These are phyloP conservation scores for Pogona vitticeps DNA, from an alignment of 2,113 vertebrate genomes.

Conservation along the genomic window DNA sequence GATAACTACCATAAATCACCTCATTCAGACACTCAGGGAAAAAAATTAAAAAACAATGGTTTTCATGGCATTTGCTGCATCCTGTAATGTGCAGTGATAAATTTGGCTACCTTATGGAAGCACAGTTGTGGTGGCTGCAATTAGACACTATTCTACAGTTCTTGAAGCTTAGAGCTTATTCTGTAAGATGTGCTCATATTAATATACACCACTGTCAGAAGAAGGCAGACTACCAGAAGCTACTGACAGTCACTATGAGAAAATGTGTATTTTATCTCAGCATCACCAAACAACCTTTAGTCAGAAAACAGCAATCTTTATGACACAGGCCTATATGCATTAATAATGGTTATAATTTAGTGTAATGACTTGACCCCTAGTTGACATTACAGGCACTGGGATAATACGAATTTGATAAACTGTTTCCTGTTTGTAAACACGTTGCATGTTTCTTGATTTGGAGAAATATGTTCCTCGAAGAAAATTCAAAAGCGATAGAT, in stretches of 20 bases:
- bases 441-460: slow-evolving; percentile 60
- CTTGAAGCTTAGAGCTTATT: slow-evolving; percentile 60
- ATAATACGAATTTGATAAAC: slow-evolving; percentile 75
- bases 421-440: slow-evolving; percentile 75
- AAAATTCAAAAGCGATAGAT: not conserved
- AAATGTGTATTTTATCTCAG: slow-evolving; percentile 55
- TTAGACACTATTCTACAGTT: slow-evolving; percentile 73
- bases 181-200: slow-evolving; percentile 57
- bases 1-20: slow-evolving; percentile 98
- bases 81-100: slow-evolving; percentile 86
- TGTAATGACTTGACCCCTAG: slow-evolving; percentile 75
- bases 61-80: slow-evolving; percentile 83
- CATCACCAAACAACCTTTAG: slow-evolving; percentile 68
- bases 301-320: slow-evolving; percentile 66
- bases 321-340: slow-evolving; percentile 63
- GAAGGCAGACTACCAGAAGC: slow-evolving; percentile 59
- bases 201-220: slow-evolving; percentile 52
- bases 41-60: slow-evolving; percentile 85
- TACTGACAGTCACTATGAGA: slow-evolving; percentile 63
- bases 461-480: slow-evolving; percentile 57
- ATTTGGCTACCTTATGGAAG: slow-evolving; percentile 73
- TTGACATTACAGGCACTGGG: slow-evolving; percentile 64
- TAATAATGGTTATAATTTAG: slow-evolving; percentile 75
- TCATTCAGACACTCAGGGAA: slow-evolving; percentile 80
- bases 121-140: slow-evolving; percentile 74